These are phyloP conservation scores for Schrankia costaestrigalis DNA, from an alignment of 2,888 invertebrate species.

Conservation along the genomic window DNA sequence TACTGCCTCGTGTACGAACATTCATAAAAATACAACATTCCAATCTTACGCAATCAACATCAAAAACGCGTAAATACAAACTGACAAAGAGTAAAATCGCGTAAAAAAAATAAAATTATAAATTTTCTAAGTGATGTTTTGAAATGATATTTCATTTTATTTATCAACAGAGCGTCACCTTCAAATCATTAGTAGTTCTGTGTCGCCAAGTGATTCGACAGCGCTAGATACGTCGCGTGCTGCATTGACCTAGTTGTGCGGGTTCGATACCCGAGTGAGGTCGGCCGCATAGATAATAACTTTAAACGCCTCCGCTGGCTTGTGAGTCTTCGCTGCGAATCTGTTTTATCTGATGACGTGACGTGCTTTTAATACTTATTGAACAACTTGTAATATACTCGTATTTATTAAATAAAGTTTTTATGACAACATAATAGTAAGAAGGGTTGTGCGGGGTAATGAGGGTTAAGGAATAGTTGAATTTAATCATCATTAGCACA, in stretches of 20 bases:
- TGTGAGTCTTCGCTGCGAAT: conserved; percentile 48
- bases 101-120: neutral
- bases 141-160: conserved; percentile 17
- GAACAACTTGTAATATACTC: neutral
- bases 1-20: too few relatives aligned
- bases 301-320: conserved; percentile 49
- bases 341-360: conserved; percentile 41
- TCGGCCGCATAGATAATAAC: conserved; percentile 64
- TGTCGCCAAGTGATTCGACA: conserved; percentile 38
- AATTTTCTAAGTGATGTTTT: conserved; percentile 4
- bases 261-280: conserved; percentile 73
- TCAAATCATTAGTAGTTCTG: conserved; percentile 40
- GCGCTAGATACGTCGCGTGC: conserved; percentile 56
- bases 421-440: neutral
- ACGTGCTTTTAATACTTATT: conserved; percentile 4
- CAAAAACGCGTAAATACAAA: conserved; percentile 1
- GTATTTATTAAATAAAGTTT: neutral
- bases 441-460: too few relatives aligned
- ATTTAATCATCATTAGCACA: too few relatives aligned
- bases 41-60: too few relatives aligned
- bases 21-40: too few relatives aligned
- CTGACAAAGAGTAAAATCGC: neutral
- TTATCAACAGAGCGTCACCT: conserved; percentile 30
- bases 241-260: conserved; percentile 72
- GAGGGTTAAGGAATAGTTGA: too few relatives aligned